A percentile compares a stretch with the other conserved stretches of the same genome.
Conservation (phyloP, 2,888 invertebrate species). For the Hedya salicella region DNA sequence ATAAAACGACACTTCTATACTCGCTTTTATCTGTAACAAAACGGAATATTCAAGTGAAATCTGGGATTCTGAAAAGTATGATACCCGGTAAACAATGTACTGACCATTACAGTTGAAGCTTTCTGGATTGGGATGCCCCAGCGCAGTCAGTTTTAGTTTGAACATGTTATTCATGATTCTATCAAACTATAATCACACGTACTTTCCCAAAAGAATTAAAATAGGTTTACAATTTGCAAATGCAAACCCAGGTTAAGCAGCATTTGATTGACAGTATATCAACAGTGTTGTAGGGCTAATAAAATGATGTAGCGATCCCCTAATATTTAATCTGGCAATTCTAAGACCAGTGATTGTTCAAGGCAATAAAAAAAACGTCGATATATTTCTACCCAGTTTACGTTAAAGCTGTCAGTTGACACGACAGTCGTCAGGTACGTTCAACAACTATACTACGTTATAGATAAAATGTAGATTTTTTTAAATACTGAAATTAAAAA, state of each 20-base stretch:
- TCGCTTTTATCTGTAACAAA: constrained; percentile 89
- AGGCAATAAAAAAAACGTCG: background rate
- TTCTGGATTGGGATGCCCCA: constrained; percentile 91
- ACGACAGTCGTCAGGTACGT: too few relatives aligned
- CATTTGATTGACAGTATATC: constrained; percentile 14
- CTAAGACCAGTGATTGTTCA: background rate
- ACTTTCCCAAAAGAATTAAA: constrained; percentile 6
- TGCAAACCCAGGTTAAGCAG: background rate
- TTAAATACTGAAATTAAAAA: too few relatives aligned
- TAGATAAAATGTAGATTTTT: too few relatives aligned
- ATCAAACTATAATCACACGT: constrained; percentile 11
- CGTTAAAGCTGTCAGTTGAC: too few relatives aligned
- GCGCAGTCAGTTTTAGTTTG: constrained; percentile 89
- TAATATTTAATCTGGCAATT: background rate
- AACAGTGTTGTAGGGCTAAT: background rate
- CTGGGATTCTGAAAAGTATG: background rate
- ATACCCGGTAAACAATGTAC: constrained; percentile 43
- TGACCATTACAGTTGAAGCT: constrained; percentile 90
- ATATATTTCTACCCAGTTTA: too few relatives aligned
- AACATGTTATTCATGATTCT: constrained; percentile 86
- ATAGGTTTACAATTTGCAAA: background rate
- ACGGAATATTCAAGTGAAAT: background rate
- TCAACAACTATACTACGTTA: too few relatives aligned
- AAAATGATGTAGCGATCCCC: too few relatives aligned
- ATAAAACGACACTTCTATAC: constrained; percentile 92